A percentile compares a stretch with the other conserved stretches of the same genome.
Conservation (phyloP, 2,888 invertebrate genomes). For the Tolmerus cingulatus region DNA sequence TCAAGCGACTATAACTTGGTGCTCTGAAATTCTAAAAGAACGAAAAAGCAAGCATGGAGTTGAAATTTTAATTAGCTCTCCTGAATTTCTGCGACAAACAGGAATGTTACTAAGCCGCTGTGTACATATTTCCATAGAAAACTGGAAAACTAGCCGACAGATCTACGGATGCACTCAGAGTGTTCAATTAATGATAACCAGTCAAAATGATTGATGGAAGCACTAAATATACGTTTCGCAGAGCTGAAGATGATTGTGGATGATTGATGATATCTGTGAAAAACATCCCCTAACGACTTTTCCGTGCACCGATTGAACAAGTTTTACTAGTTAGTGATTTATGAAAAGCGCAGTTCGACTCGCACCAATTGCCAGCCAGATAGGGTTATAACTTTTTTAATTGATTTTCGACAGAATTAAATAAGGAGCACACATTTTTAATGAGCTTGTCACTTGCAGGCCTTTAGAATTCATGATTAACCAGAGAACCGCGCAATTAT, state of each 20-base stretch:
- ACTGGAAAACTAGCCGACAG: background rate
- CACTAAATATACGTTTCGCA: background rate
- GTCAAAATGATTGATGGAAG: conserved; percentile 42
- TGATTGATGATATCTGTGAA: conserved; percentile 40
- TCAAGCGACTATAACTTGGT: background rate
- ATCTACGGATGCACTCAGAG: conserved; percentile 35
- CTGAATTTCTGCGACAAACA: background rate
- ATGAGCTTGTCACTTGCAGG: background rate
- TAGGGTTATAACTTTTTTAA: background rate
- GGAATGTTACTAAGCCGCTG: background rate
- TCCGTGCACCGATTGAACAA: background rate
- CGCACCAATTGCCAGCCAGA: background rate
- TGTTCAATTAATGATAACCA: conserved; percentile 11
- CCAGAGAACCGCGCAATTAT: background rate
- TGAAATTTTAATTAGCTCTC: background rate
- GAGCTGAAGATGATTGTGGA: conserved; percentile 24
- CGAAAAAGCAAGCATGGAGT: background rate
- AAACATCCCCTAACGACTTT: conserved; percentile 3
- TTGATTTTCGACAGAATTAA: background rate
- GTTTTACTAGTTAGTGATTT: background rate
- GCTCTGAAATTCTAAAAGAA: background rate
- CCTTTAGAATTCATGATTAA: background rate
- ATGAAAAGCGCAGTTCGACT: background rate
- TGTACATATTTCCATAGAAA: background rate
- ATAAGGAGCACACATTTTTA: background rate